Evolutionary conservation across 2,888 invertebrate species (phyloP), one percentile per base, ranked within the genome.

Genomic region (Galerucella nymphaeae): DNA sequence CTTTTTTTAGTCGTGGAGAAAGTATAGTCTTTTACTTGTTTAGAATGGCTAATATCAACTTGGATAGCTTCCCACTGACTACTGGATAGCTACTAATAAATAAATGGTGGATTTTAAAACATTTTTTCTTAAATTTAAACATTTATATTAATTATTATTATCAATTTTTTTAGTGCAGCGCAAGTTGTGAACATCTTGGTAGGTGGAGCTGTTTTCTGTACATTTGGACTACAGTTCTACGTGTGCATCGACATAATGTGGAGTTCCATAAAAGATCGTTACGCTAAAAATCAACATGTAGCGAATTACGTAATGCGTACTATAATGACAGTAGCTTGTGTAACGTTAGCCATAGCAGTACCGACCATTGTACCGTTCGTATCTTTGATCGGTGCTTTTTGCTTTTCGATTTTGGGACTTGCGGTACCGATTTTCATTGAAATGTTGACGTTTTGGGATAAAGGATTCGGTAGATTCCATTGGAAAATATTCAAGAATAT

Each of bases 161-260:
- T 69, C 71, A 70, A 45, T 75, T 75, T 77, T 80, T 89, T 65
- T 87, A 96, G 95, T 81, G 89, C 93, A 23, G 96, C 96, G 16
- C 94, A 96, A 89, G 88, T 92, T 57, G 97, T 97, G 13, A 93
- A 95, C 86, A 88, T 97, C 72, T 88, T 96, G 73, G 96, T 98
- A 83, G 95, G 93, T 3, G 84, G 96, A 61, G 96, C 97, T 10
- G 96, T 99, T 0, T 97, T 94, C 87, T 94, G 97, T 86, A 96
- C 98, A 0, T 99, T 97, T 85, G 97, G 96, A 8, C 91, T 99
- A 16, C 98, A 99, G 87, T 97, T 98, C 87, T 99, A 94, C 88
- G 98, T 99, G 16, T 97, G 98, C 85, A 90, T 98, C 71, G 95
- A 96, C 83, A 96, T 99, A 78, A 93, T 93, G 76, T 97, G 97